Percentiles rank a stretch among this genome's conserved stretches.
phyloP scores from a whole-genome alignment of 2,113 vertebrate genomes.

The Chionomys nivalis region DNA sequence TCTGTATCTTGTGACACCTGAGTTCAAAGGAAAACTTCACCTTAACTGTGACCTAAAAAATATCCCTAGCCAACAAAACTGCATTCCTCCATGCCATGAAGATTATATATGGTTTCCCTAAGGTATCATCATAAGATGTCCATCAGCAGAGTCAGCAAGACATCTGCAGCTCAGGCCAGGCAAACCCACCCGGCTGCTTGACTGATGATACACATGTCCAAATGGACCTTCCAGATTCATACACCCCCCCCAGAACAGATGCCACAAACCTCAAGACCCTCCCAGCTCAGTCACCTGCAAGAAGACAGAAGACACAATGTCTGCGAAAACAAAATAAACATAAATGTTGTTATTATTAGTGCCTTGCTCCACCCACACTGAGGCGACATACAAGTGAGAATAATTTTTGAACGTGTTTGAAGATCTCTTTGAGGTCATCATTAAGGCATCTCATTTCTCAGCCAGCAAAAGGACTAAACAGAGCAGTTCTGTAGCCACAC shows the following conservation, averaged over 20 bases:
- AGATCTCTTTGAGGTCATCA: neutral
- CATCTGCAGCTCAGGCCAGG: accelerated
- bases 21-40: conserved; percentile 19
- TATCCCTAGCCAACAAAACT: neutral
- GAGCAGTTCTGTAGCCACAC: neutral
- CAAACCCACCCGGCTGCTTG: neutral
- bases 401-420: neutral
- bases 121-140: accelerated
- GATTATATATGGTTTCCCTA: neutral
- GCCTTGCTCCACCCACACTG: neutral
- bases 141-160: neutral
- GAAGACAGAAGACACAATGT: neutral
- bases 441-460: neutral
- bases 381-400: neutral
- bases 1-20: conserved; percentile 38
- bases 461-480: neutral
- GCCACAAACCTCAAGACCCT: neutral
- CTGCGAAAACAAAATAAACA: neutral
- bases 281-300: neutral
- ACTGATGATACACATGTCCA: accelerated
- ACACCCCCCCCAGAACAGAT: neutral
- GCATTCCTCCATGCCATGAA: neutral
- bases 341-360: neutral
- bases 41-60: conserved; percentile 14
- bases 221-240: neutral